These are phyloP conservation scores for Galbula dea DNA, from an alignment of 2,113 vertebrate species.

Conservation along the genomic window DNA sequence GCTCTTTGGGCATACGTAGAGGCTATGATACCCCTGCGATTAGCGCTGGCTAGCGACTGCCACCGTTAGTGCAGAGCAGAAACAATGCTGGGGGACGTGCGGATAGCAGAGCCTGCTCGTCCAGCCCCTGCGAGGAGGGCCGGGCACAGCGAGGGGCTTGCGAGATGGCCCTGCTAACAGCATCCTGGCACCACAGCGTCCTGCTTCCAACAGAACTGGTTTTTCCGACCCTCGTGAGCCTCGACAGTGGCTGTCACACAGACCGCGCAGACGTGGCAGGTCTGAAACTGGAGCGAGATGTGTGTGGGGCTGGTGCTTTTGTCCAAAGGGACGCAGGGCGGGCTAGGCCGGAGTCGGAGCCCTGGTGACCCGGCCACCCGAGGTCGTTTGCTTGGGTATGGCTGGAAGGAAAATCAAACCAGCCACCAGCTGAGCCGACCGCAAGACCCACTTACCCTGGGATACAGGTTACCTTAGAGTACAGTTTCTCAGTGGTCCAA, in stretches of 20 bases:
- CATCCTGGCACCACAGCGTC: not conserved
- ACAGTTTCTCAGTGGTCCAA: not conserved
- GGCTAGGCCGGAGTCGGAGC: not conserved
- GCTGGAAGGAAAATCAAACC: not conserved
- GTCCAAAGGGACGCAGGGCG: not conserved
- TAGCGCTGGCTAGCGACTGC: not conserved
- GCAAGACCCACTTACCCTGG: not conserved
- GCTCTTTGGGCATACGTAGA: not conserved
- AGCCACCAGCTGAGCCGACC: not conserved
- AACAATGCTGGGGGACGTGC: rapidly evolving
- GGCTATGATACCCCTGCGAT: rapidly evolving
- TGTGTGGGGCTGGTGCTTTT: not conserved
- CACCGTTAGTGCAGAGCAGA: too few relatives aligned
- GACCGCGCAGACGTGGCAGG: not conserved
- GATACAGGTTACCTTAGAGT: not conserved
- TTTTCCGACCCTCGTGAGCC: not conserved
- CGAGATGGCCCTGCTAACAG: not conserved
- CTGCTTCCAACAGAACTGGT: rapidly evolving
- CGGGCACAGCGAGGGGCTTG: not conserved
- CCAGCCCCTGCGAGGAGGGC: not conserved
- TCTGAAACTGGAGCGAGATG: not conserved
- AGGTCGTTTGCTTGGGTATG: not conserved
- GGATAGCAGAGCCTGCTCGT: too few relatives aligned
- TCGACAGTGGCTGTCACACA: not conserved
- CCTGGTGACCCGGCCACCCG: not conserved